Evolutionary conservation across 2,888 invertebrate species (phyloP).

Genomic region (Cabera pusaria): DNA sequence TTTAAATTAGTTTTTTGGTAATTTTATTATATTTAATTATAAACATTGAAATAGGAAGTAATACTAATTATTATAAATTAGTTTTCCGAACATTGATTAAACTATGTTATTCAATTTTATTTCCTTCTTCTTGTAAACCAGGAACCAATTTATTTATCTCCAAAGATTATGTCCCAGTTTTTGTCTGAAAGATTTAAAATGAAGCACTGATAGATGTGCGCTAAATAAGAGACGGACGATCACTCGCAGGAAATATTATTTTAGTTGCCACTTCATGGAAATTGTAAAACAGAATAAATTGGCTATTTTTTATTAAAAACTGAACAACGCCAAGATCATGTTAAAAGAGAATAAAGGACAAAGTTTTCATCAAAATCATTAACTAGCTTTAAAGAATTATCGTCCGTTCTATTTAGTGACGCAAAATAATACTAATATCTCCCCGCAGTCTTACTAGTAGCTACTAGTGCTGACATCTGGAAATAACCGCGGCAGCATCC

Average conservation of each 20-base stretch:
- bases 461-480: conserved; percentile 4
- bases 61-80: too few relatives aligned
- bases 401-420: background rate
- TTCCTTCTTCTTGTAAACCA: background rate
- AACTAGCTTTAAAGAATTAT: conserved; percentile 1
- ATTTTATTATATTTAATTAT: too few relatives aligned
- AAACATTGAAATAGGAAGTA: too few relatives aligned
- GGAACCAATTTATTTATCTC: conserved; percentile 6
- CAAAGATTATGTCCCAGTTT: conserved; percentile 11
- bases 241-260: conserved; percentile 9
- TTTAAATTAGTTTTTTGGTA: too few relatives aligned
- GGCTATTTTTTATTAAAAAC: conserved; percentile 6
- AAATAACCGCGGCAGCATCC: background rate
- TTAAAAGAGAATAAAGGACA: background rate
- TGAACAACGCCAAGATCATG: conserved; percentile 2
- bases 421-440: background rate
- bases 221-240: conserved; percentile 12
- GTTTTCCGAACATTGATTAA: too few relatives aligned
- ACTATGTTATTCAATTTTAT: too few relatives aligned
- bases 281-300: conserved; percentile 8
- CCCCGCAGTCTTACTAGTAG: too few relatives aligned
- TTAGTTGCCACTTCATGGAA: conserved; percentile 8
- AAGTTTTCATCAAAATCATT: conserved; percentile 5
- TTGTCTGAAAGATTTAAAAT: conserved; percentile 6
- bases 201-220: conserved; percentile 14